Conservation (phyloP, 2,113 vertebrate species). For the Mionectes macconnelli region DNA sequence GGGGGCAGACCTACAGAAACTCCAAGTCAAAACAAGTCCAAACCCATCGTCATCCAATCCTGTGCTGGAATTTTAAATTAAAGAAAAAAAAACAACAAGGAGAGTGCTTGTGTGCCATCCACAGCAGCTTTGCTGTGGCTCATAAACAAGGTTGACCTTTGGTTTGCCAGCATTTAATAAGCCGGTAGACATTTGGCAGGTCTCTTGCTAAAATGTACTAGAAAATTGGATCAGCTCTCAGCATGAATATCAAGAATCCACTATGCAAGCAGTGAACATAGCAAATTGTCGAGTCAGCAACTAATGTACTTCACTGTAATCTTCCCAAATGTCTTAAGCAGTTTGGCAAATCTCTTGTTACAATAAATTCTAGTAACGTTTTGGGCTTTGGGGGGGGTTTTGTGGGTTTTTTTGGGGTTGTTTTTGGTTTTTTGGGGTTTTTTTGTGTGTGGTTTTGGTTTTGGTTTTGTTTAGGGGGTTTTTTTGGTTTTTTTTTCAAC, state of each 20-base stretch:
- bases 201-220: constrained; percentile 22
- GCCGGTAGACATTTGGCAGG: constrained; percentile 51
- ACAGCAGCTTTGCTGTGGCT: background rate
- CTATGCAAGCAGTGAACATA: constrained; percentile 22
- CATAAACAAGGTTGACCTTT: background rate
- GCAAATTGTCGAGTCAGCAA: constrained; percentile 64
- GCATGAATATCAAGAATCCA: constrained; percentile 45
- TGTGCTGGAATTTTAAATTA: background rate
- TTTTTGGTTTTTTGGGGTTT: too few relatives aligned
- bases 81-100: background rate
- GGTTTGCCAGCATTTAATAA: constrained; percentile 50
- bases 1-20: background rate
- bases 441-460: too few relatives aligned
- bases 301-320: constrained; percentile 41
- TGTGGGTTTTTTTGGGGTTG: too few relatives aligned
- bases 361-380: constrained; percentile 71
- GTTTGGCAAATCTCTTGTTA: constrained; percentile 67
- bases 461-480: too few relatives aligned
- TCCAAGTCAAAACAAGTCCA: background rate
- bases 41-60: background rate
- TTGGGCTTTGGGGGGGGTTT: too few relatives aligned
- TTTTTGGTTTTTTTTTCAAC: constrained; percentile 9
- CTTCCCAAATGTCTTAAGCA: constrained; percentile 62
- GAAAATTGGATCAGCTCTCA: constrained; percentile 53
- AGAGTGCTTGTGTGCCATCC: background rate